Base-by-base conservation (phyloP, 2,113 vertebrate species). In the Manacus vitellinus region DNA sequence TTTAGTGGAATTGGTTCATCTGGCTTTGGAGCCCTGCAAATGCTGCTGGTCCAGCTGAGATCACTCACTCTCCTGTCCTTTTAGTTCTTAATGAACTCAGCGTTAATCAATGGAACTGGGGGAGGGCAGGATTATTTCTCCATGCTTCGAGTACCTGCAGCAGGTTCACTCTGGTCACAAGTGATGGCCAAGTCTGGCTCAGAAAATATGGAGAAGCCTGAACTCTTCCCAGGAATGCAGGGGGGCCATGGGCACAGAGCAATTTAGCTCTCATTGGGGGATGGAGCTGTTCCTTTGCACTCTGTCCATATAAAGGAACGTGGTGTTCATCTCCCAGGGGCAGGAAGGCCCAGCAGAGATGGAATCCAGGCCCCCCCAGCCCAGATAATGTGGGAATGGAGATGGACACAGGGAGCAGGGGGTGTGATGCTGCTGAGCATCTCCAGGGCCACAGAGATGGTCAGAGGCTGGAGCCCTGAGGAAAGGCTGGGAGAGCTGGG, bases 211-310 rank as follows among this genome's bases (percentile, higher is more conserved):
- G 75, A 37, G 66, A 31, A 35, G 18, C 14, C 7, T 25, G 27
- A 61, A 43, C 33, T 33, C 35, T 35, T 33, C 37, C 30, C n/a
- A 35, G 78, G 46, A 62, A 17, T 1, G 7, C 62, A 63, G 35
- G 0, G 2, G 41, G 22, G 11, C 41, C 25, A 2, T 7, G 18
- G 43, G 16, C 56, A 61, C 1, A 0, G 8, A 8, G 19, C 4
- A 27, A 63, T 49, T 63, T 30, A 7, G 4, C 24, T 13, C 21
- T 7, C 8, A 4, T 9, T 56, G 47, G 3, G 7, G 3, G 31
- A 21, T 39, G 63, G 55, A 73, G 44, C 33, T 43, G 37, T 27
- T 85, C 37, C 43, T 68, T 58, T 0, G 0, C 8, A 1, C 25
- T 30, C 56, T 55, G 59, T 13, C 8, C 13, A 58, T 23, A 23